Percentiles rank a stretch among this genome's conserved stretches.
These are phyloP conservation scores for Otis tarda DNA, from an alignment of 2,113 vertebrate genomes.

Conservation along the genomic window DNA sequence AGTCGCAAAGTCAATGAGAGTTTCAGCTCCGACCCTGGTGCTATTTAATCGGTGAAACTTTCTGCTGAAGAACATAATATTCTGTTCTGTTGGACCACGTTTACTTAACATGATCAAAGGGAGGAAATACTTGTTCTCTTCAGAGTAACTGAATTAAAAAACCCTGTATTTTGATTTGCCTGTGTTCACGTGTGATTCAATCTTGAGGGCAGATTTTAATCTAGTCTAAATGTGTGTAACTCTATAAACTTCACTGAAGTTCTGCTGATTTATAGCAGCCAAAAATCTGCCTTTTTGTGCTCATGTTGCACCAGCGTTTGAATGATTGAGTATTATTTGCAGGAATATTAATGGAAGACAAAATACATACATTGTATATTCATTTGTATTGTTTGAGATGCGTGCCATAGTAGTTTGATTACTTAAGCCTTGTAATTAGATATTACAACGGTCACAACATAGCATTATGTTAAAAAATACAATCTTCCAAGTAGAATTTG, in stretches of 20 bases:
- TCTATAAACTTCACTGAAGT: neutral
- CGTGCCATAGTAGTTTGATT: neutral
- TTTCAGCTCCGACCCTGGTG: neutral
- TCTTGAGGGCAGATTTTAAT: conserved; percentile 62
- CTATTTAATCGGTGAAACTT: neutral
- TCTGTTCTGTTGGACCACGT: conserved; percentile 17
- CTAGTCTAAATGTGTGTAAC: conserved; percentile 34
- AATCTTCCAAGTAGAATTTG: neutral
- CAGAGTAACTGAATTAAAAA: conserved; percentile 43
- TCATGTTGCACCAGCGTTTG: neutral
- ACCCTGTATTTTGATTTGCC: conserved; percentile 40
- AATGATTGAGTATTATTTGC: neutral
- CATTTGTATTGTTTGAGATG: neutral
- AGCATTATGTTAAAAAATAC: neutral
- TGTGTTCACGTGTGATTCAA: neutral
- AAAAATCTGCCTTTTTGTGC: neutral
- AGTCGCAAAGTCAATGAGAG: neutral
- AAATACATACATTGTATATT: neutral
- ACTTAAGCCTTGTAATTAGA: neutral
- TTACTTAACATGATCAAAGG: conserved; percentile 43
- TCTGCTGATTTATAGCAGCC: conserved; percentile 12
- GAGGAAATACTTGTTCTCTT: conserved; percentile 57
- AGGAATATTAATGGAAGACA: neutral
- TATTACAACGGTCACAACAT: neutral
- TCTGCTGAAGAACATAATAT: neutral